Base-by-base conservation (phyloP, 2,888 invertebrate species). In the Micoletzkya japonica region DNA sequence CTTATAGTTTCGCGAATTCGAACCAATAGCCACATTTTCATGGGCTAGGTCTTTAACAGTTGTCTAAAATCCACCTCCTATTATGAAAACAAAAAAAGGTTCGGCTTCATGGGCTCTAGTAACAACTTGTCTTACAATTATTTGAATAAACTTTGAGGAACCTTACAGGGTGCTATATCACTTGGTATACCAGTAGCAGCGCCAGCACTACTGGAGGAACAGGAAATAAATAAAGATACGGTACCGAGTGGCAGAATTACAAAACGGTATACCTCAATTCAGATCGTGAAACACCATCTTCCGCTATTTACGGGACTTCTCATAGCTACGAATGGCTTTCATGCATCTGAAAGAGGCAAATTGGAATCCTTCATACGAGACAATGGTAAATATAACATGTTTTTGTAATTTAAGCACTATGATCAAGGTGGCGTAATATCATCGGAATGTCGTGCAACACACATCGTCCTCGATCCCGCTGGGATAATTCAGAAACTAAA, bases 221-320 rank as follows among this genome's bases (percentile, higher is more conserved):
- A 2, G n/a, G 50, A 63, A 6, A 50, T 63, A 20, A 50, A 32
- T 3, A 24, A 63, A 26, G 63, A 63, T 59, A 59, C 59, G 59
- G 59, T 59, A 59, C 17, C 1, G 17, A 10, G 17, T 39, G 7
- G 7, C n/a, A n/a, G n/a, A n/a, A 10, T 39, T 39, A 10, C 17
- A 7, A 39, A 39, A 39, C 17, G 4, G 26, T 26, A 59, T 39
- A 28, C 17, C 37, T 59, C 39, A 30, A 34, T 26, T 14, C 30
- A 59, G 59, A 59, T 59, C 59, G 39, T 10, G 4, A 14, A 2
- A 10, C 32, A 32, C 28, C 44, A 50, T 39, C 50, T 63, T 0
- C 50, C 63, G 4, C 6, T 63, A 2, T 63, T 63, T 17, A 50
- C 63, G 30, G 63, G 63, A 26, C 63, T 63, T 50, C 63, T 32